Evolutionary conservation across 2,888 invertebrate species (phyloP).

Genomic region (Sphaeridia pumilis): DNA sequence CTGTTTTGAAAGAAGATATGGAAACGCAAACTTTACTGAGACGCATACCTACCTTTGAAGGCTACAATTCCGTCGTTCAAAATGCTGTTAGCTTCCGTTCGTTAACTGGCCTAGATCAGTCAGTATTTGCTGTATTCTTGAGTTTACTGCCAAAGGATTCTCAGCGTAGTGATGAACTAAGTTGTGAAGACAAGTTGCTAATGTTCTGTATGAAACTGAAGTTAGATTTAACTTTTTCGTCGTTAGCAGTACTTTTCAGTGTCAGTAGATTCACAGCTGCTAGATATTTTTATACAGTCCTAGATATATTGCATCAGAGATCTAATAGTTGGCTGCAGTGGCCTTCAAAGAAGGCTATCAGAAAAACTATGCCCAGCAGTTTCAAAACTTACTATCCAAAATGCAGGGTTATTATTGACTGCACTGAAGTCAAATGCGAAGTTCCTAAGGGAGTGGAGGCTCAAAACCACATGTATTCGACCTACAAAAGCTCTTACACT

Average conservation of each 20-base stretch:
- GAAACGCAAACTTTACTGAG: too few species aligned
- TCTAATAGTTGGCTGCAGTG: slow-evolving; percentile 12
- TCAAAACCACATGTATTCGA: slow-evolving; percentile 20
- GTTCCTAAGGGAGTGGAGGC: background rate
- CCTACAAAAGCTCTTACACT: slow-evolving; percentile 22
- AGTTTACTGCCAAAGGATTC: too few species aligned
- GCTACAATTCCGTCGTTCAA: too few species aligned
- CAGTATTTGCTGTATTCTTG: too few species aligned
- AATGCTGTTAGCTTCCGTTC: too few species aligned
- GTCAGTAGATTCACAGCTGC: slow-evolving; percentile 12
- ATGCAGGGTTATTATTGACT: background rate
- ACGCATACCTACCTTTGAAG: too few species aligned
- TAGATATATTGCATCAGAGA: too few species aligned
- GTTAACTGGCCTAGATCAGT: too few species aligned
- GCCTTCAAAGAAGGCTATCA: slow-evolving; percentile 15
- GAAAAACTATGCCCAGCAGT: background rate
- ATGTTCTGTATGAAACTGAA: slow-evolving; percentile 14
- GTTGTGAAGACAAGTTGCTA: slow-evolving; percentile 6
- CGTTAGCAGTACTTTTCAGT: slow-evolving; percentile 4
- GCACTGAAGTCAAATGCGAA: background rate
- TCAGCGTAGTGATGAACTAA: too few species aligned
- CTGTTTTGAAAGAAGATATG: too few species aligned
- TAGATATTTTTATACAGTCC: too few species aligned
- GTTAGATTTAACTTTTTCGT: background rate
- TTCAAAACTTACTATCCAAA: background rate